phyloP scores from a whole-genome alignment of 2,888 invertebrate species.

The Spisula solida region DNA sequence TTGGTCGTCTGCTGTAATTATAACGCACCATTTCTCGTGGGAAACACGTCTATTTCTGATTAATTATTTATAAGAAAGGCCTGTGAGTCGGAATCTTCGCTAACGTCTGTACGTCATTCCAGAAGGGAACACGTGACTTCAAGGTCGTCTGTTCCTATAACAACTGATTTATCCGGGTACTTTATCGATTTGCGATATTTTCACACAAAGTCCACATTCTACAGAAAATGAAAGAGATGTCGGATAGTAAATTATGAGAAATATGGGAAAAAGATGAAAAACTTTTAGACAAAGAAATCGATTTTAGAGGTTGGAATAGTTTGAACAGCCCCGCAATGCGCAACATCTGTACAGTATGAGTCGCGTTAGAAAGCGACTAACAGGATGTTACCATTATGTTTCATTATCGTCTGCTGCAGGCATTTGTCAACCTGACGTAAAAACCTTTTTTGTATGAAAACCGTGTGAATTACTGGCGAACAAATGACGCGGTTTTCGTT shows the following conservation, averaged over 20 bases:
- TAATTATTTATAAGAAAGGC: conserved; percentile 55
- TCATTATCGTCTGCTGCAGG: conserved; percentile 32
- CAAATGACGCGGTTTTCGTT: conserved; percentile 23
- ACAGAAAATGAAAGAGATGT: conserved; percentile 36
- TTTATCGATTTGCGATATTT: conserved; percentile 45
- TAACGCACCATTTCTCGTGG: conserved; percentile 57
- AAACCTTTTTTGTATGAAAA: background rate
- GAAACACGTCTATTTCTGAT: conserved; percentile 51
- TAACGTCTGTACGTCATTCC: background rate
- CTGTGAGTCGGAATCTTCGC: background rate
- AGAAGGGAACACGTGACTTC: background rate
- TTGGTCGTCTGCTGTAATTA: background rate
- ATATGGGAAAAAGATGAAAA: conserved; percentile 42
- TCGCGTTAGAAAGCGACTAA: background rate
- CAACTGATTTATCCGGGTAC: conserved; percentile 30
- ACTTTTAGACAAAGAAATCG: conserved; percentile 60
- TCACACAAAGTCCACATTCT: conserved; percentile 45
- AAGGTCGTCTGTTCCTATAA: background rate
- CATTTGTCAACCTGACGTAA: conserved; percentile 28
- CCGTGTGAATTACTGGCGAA: background rate
- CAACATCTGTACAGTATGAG: conserved; percentile 34
- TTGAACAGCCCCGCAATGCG: conserved; percentile 20
- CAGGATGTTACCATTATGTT: conserved; percentile 44
- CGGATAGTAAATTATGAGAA: conserved; percentile 53
- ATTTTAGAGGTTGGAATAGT: conserved; percentile 33